Percentiles rank a stretch among this genome's conserved stretches.
Evolutionary conservation across 2,113 vertebrate genomes (phyloP).

Genomic region (Anolis sagrei): DNA sequence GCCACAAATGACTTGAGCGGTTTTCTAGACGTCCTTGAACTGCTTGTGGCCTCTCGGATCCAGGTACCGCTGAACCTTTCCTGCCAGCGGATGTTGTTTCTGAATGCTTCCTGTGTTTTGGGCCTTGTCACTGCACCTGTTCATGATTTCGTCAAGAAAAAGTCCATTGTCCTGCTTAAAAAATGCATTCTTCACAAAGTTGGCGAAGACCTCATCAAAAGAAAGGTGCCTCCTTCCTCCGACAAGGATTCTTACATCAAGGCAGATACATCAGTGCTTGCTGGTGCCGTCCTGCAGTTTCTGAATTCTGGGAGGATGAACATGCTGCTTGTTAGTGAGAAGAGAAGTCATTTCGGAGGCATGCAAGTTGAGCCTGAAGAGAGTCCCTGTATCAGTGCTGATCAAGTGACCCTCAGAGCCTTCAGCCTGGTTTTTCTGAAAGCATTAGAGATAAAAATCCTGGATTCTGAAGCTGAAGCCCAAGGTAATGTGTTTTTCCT

Average conservation of each 20-base stretch:
- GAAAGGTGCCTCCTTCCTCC: background rate
- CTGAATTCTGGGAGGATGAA: conserved; percentile 76
- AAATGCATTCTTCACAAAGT: conserved; percentile 79
- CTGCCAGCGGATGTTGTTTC: conserved; percentile 79
- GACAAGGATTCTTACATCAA: conserved; percentile 26
- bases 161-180: conserved; percentile 84
- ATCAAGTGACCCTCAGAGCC: conserved; percentile 84
- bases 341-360: conserved; percentile 81
- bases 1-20: conserved; percentile 67
- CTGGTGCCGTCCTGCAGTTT: conserved; percentile 72
- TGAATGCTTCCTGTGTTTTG: conserved; percentile 73
- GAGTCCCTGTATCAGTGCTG: conserved; percentile 46
- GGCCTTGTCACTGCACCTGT: conserved; percentile 61
- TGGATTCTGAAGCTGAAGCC: conserved; percentile 70
- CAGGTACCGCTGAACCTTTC: conserved; percentile 45
- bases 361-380: conserved; percentile 44
- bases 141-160: conserved; percentile 81
- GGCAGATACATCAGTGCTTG: conserved; percentile 72
- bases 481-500: conserved; percentile 69
- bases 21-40: conserved; percentile 85
- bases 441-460: conserved; percentile 83
- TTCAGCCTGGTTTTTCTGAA: conserved; percentile 86
- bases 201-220: conserved; percentile 81
- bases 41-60: conserved; percentile 76
- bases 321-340: conserved; percentile 67